Conservation (phyloP, 2,888 invertebrate species). For the Acleris emargana region DNA sequence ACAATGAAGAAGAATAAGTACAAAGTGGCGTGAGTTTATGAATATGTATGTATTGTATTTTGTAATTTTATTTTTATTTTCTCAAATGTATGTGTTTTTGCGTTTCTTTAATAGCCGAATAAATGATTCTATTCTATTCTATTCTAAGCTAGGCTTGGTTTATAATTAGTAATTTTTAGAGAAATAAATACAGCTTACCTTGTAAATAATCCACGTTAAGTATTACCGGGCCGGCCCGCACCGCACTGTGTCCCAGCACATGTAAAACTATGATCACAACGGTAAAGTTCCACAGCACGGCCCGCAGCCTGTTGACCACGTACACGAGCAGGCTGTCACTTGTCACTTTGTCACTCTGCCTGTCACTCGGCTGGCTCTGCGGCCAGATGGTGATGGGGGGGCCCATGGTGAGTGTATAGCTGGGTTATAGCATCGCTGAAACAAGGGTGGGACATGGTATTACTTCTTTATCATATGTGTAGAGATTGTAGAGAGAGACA, state of each 20-base stretch:
- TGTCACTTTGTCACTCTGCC: constrained; percentile 44
- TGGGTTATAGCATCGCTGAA: constrained; percentile 63
- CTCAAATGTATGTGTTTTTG: too few relatives aligned
- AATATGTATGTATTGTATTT: too few relatives aligned
- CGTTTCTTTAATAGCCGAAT: too few relatives aligned
- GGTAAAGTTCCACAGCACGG: constrained; percentile 64
- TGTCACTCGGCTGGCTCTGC: constrained; percentile 51
- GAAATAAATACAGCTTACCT: constrained; percentile 53
- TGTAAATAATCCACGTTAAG: constrained; percentile 74
- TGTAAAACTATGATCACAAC: constrained; percentile 62
- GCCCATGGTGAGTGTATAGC: constrained; percentile 57
- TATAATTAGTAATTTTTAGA: too few relatives aligned
- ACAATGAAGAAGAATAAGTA: too few relatives aligned
- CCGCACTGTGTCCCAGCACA: constrained; percentile 60
- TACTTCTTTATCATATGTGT: too few relatives aligned
- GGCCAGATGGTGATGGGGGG: constrained; percentile 71
- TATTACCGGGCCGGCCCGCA: constrained; percentile 69
- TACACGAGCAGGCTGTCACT: constrained; percentile 48
- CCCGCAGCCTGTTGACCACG: constrained; percentile 57
- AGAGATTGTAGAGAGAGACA: too few relatives aligned
- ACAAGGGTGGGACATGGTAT: constrained; percentile 46
- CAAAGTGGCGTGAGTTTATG: too few relatives aligned
- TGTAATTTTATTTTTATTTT: too few relatives aligned
- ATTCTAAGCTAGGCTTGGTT: too few relatives aligned
- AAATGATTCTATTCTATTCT: too few relatives aligned